A percentile compares a stretch with the other conserved stretches of the same genome.
phyloP scores from a whole-genome alignment of 1,140 invertebrate genomes.

The Drosophila grimshawi region DNA sequence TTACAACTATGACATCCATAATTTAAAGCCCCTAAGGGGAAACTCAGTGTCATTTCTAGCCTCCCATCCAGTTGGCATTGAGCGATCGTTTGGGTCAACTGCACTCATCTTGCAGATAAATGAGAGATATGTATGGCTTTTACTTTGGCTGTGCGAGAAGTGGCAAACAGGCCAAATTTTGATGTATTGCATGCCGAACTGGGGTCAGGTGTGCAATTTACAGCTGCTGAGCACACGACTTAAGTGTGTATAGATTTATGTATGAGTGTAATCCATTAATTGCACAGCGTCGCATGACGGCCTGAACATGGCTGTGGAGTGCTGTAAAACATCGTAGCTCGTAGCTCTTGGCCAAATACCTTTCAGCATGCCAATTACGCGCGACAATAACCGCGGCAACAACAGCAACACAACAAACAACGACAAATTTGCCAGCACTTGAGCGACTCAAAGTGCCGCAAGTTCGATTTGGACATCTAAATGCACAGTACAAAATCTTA shows the following conservation, averaged over 20 bases:
- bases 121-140: slow-evolving; percentile 24
- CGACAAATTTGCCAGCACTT: slow-evolving; percentile 58
- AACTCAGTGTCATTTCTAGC: neutral
- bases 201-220: slow-evolving; percentile 59
- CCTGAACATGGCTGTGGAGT: slow-evolving; percentile 28
- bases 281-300: slow-evolving; percentile 29
- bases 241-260: slow-evolving; percentile 4
- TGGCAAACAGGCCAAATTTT: slow-evolving; percentile 35
- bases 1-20: neutral
- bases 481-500: slow-evolving; percentile 3
- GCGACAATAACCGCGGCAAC: slow-evolving; percentile 35
- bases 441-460: slow-evolving; percentile 50
- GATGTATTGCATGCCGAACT: slow-evolving; percentile 51
- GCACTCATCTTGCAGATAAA: slow-evolving; percentile 29
- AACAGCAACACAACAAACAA: slow-evolving; percentile 20
- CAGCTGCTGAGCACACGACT: slow-evolving; percentile 29
- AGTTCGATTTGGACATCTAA: slow-evolving; percentile 53
- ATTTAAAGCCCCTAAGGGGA: neutral
- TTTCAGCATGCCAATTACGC: slow-evolving; percentile 71
- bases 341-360: slow-evolving; percentile 53
- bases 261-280: slow-evolving; percentile 65
- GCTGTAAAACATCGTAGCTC: slow-evolving; percentile 37
- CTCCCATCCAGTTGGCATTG: slow-evolving; percentile 44
- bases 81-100: slow-evolving; percentile 45
- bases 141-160: slow-evolving; percentile 19